phyloP scores from a whole-genome alignment of 64 coral and sea anemone genomes.

The Pocillopora damicornis region DNA sequence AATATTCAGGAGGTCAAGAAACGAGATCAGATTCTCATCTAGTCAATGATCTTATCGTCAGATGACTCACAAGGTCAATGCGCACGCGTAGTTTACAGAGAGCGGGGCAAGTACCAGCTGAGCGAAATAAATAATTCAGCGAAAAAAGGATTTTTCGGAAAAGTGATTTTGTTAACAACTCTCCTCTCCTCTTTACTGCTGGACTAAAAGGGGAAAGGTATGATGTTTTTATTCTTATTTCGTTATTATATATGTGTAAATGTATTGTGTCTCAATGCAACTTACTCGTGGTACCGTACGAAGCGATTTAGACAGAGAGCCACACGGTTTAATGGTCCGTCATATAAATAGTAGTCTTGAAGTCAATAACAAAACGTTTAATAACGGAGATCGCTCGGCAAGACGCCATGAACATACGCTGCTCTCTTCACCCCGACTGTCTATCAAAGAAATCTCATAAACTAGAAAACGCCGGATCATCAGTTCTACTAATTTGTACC shows the following conservation, averaged over 20 bases:
- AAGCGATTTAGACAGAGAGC: constrained; percentile 6
- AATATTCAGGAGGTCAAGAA: background rate
- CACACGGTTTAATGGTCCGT: constrained; percentile 42
- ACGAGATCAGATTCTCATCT: constrained; percentile 4
- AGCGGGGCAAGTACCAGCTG: constrained; percentile 25
- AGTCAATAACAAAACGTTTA: background rate
- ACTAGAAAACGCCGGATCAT: background rate
- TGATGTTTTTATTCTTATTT: background rate
- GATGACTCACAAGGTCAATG: constrained; percentile 32
- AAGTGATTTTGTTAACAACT: constrained; percentile 10
- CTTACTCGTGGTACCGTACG: background rate
- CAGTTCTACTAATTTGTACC: background rate
- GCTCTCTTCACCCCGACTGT: background rate
- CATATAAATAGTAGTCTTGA: constrained; percentile 21
- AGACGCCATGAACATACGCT: background rate
- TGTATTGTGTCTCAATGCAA: background rate
- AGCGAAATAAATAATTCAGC: constrained; percentile 32
- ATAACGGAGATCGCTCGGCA: background rate
- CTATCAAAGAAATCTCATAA: background rate
- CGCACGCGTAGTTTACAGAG: constrained; percentile 32
- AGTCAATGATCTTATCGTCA: constrained; percentile 31
- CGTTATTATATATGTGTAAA: background rate
- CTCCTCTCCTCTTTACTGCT: constrained; percentile 27
- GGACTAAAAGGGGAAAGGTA: constrained; percentile 25
- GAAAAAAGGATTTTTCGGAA: constrained; percentile 15